These are phyloP conservation scores for Campoplex nolae DNA, from an alignment of 2,888 invertebrate genomes.

Conservation along the genomic window DNA sequence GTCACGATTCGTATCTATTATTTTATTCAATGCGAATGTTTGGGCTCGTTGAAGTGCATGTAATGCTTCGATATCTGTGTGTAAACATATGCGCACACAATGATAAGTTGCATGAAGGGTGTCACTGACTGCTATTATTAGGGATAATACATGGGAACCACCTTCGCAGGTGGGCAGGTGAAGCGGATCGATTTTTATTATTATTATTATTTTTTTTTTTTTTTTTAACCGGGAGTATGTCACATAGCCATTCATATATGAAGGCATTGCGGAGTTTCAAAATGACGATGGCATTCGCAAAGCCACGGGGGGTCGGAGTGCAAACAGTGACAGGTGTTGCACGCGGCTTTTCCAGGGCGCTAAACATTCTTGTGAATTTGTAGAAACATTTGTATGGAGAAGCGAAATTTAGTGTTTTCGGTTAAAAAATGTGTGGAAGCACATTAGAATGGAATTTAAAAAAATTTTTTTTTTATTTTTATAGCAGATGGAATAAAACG, in stretches of 20 bases:
- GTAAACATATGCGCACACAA: conserved; percentile 12
- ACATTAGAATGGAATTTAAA: too few species aligned
- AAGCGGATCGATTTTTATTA: conserved; percentile 74
- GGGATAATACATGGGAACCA: conserved; percentile 75
- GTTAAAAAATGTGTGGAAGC: background rate
- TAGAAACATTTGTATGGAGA: background rate
- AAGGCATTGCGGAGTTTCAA: background rate
- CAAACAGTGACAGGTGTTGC: conserved; percentile 57
- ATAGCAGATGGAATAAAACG: background rate
- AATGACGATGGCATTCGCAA: conserved; percentile 50
- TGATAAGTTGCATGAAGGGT: conserved; percentile 25
- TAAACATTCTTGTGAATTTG: conserved; percentile 23
- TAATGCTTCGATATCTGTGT: background rate
- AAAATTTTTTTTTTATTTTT: background rate
- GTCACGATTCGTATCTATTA: conserved; percentile 24
- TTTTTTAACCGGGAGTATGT: conserved; percentile 50
- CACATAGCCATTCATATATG: background rate
- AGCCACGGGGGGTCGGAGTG: conserved; percentile 49
- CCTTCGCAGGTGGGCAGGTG: conserved; percentile 75
- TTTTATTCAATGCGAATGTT: conserved; percentile 54
- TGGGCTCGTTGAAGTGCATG: conserved; percentile 34
- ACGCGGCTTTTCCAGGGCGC: conserved; percentile 44
- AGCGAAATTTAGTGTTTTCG: background rate
- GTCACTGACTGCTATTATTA: conserved; percentile 36
- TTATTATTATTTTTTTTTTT: conserved; percentile 60